Conservation (phyloP, 2,113 vertebrate species). For the Boulengeromyrus knoepffleri region DNA sequence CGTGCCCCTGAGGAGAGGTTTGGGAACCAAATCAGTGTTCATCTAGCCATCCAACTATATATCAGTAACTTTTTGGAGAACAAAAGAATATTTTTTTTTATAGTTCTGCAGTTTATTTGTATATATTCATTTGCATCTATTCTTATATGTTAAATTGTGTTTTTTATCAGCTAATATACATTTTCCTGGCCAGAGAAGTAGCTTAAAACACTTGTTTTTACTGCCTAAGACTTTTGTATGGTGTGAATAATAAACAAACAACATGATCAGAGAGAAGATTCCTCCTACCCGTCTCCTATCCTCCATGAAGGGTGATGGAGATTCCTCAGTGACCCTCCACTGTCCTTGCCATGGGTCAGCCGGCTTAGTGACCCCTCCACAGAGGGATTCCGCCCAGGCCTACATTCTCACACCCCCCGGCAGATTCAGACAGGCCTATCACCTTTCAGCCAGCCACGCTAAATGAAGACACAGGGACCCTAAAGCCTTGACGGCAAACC, state of each 20-base stretch:
- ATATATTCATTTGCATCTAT: background rate
- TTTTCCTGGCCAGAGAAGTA: background rate
- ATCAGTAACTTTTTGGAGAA: background rate
- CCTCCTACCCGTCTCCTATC: background rate
- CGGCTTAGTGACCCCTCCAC: background rate
- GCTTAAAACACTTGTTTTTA: background rate
- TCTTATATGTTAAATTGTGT: background rate
- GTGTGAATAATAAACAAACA: background rate
- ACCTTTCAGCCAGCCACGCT: background rate
- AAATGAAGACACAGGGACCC: background rate
- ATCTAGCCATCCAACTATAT: background rate
- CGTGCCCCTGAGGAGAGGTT: background rate
- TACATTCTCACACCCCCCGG: background rate
- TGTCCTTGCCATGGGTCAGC: background rate
- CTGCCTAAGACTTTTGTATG: background rate
- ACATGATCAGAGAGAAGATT: background rate
- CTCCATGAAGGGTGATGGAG: background rate
- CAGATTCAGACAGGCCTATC: conserved; percentile 5
- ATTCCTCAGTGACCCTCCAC: background rate
- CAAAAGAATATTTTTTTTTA: background rate
- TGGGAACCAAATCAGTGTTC: background rate
- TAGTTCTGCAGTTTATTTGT: background rate
- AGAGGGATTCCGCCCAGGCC: background rate
- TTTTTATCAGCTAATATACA: background rate
- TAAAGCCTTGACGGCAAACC: background rate